Percentiles rank a stretch among this genome's conserved stretches.
phyloP scores from a whole-genome alignment of 2,888 invertebrate species.

The Nymphalis polychloros region DNA sequence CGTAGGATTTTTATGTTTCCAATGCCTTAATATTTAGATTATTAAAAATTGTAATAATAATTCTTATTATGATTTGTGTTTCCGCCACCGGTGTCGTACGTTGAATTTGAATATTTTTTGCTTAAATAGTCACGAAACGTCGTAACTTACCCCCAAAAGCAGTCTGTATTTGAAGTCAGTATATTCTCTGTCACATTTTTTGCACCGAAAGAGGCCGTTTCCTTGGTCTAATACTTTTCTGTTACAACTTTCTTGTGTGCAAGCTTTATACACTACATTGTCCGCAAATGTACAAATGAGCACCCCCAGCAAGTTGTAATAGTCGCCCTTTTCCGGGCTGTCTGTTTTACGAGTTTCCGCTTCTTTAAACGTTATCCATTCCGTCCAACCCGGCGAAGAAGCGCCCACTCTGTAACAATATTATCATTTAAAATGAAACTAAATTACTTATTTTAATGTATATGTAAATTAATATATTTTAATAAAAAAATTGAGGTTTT shows the following conservation, averaged over 20 bases:
- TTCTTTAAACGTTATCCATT: conserved; percentile 90
- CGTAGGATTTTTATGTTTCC: too few species aligned
- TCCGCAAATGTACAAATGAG: conserved; percentile 90
- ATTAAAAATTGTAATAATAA: too few species aligned
- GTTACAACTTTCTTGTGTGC: conserved; percentile 93
- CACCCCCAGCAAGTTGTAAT: conserved; percentile 89
- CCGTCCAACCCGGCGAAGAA: conserved; percentile 75
- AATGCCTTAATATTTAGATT: too few species aligned
- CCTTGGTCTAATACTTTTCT: conserved; percentile 96
- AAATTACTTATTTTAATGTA: too few species aligned
- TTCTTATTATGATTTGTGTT: too few species aligned
- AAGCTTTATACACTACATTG: conserved; percentile 95
- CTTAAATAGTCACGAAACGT: neutral
- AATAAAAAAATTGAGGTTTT: too few species aligned
- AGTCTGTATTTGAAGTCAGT: conserved; percentile 93
- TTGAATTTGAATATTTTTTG: too few species aligned
- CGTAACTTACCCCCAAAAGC: conserved; percentile 86
- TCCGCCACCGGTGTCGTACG: too few species aligned
- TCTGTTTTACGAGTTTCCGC: conserved; percentile 87
- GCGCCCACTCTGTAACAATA: conserved; percentile 62
- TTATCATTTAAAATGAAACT: neutral
- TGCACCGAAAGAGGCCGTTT: conserved; percentile 95
- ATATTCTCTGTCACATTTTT: conserved; percentile 94
- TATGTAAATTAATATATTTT: too few species aligned
- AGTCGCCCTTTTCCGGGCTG: conserved; percentile 89